Conservation (phyloP, 2,113 vertebrate genomes). For the Antidorcas marsupialis region DNA sequence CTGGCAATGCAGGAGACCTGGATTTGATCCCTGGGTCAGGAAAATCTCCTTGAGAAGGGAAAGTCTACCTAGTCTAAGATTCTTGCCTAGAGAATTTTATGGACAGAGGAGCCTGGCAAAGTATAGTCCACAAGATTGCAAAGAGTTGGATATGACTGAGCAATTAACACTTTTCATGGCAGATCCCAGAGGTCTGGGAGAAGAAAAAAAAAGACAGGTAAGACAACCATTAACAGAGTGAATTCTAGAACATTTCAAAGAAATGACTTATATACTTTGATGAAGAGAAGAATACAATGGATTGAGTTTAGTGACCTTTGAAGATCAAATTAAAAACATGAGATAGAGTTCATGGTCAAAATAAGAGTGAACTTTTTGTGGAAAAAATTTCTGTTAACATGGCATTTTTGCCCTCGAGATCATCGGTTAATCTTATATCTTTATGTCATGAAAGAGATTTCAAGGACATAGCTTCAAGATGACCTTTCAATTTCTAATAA, state of each 20-base stretch:
- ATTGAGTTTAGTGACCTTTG: not conserved
- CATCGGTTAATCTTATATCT: not conserved
- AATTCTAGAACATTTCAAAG: not conserved
- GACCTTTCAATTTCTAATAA: not conserved
- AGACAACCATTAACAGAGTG: not conserved
- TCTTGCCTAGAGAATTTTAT: not conserved
- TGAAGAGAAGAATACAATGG: not conserved
- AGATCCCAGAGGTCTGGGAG: not conserved
- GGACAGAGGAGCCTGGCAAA: not conserved
- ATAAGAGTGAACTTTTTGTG: not conserved
- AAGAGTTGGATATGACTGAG: not conserved
- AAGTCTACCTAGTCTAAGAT: not conserved
- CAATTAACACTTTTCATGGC: not conserved
- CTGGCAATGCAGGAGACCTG: fast-evolving
- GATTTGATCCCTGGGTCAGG: not conserved
- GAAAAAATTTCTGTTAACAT: not conserved
- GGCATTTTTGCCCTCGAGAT: not conserved
- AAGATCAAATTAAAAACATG: not conserved
- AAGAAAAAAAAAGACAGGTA: not conserved
- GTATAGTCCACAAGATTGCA: not conserved
- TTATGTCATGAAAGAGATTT: not conserved
- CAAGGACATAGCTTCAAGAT: not conserved
- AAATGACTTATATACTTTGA: not conserved
- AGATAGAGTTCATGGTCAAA: not conserved
- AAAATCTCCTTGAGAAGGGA: not conserved